These are phyloP conservation scores for Amblyopsis hoosieri DNA, from an alignment of 2,797 vertebrate species.

Conservation along the genomic window DNA sequence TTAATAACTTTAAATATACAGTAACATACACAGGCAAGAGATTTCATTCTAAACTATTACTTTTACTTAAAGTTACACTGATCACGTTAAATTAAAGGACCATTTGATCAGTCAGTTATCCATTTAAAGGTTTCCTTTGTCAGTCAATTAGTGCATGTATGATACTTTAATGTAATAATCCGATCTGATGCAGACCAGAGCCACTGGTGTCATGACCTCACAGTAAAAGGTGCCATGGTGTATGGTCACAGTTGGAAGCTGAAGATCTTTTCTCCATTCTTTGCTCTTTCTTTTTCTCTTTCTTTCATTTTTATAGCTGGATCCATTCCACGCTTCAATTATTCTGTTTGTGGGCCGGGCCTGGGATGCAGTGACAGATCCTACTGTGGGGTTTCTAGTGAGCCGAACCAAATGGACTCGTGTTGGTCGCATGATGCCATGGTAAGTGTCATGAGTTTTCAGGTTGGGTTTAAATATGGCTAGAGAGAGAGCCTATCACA, in stretches of 20 bases:
- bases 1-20: too few species aligned
- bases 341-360: conserved; percentile 91
- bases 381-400: conserved; percentile 91
- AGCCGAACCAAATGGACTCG: conserved; percentile 88
- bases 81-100: too few species aligned
- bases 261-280: not conserved
- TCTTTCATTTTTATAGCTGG: conserved; percentile 73
- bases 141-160: too few species aligned
- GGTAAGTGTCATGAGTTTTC: conserved; percentile 78
- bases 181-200: too few species aligned
- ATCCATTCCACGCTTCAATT: conserved; percentile 88
- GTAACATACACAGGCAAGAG: conserved; percentile 2
- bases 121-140: too few species aligned
- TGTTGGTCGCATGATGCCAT: conserved; percentile 91
- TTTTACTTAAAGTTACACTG: too few species aligned
- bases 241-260: not conserved
- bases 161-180: too few species aligned
- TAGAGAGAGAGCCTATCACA: too few species aligned
- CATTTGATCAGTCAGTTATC: too few species aligned
- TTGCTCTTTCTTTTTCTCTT: not conserved
- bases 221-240: not conserved
- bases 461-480: not conserved
- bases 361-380: conserved; percentile 95
- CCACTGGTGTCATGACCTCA: too few species aligned
- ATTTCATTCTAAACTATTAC: conserved; percentile 8